These are phyloP conservation scores for Sycophila sp. DNA, from an alignment of 1,140 invertebrate species.

Conservation along the genomic window DNA sequence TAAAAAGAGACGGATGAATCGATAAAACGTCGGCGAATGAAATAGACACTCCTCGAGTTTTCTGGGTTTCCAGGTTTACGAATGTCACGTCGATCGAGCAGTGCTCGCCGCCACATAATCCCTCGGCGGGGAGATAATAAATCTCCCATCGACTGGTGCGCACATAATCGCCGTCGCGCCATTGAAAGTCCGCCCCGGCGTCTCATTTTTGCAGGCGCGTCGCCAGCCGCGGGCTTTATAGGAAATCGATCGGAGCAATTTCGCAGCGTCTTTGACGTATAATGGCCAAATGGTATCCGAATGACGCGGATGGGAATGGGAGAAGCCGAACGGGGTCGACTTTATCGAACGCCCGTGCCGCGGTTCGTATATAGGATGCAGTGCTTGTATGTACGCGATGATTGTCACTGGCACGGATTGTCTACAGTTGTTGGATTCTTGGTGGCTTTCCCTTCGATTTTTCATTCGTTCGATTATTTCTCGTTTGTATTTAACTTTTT, in stretches of 20 bases:
- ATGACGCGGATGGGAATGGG: neutral
- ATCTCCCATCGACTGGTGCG: conserved; percentile 17
- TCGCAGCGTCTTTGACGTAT: conserved; percentile 46
- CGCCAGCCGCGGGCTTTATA: too few species aligned
- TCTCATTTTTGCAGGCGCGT: neutral
- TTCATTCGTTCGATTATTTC: too few species aligned
- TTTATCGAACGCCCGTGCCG: conserved; percentile 28
- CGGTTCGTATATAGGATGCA: too few species aligned
- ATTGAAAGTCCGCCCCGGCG: conserved; percentile 6
- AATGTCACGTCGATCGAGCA: neutral
- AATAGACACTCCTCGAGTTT: too few species aligned
- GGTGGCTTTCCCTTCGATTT: too few species aligned
- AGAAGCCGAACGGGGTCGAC: conserved; percentile 44
- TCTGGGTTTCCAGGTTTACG: conserved; percentile 30
- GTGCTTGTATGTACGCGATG: too few species aligned
- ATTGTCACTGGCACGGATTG: too few species aligned
- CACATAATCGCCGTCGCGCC: conserved; percentile 19
- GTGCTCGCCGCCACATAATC: neutral
- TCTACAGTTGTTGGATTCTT: too few species aligned
- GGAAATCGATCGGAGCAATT: neutral
- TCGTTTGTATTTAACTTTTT: too few species aligned
- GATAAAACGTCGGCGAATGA: too few species aligned
- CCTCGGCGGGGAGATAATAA: conserved; percentile 10
- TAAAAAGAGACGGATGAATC: too few species aligned
- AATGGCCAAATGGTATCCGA: conserved; percentile 43